Evolutionary conservation across 2,797 vertebrate genomes (phyloP).

Genomic region (Pipistrellus nathusii): DNA sequence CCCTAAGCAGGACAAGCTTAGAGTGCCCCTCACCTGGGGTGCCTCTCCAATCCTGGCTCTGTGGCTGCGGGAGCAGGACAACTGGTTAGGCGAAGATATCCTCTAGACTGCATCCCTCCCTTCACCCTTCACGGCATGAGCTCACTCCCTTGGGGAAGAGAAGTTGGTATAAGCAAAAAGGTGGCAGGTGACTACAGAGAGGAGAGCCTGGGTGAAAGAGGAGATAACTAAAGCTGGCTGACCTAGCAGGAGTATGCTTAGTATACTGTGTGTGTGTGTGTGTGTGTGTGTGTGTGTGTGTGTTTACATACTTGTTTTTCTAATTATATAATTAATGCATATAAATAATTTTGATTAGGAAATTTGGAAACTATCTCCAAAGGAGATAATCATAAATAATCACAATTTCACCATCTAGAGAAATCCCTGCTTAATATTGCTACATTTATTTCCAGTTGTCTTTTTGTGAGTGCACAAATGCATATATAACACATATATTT

Average conservation of each 20-base stretch:
- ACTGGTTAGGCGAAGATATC: background rate
- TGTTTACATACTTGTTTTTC: background rate
- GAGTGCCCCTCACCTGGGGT: too few relatives aligned
- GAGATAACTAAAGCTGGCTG: background rate
- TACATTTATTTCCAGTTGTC: background rate
- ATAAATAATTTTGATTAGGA: background rate
- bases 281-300: background rate
- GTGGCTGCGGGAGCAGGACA: background rate
- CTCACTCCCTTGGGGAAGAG: background rate
- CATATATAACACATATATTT: background rate
- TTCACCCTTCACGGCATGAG: background rate
- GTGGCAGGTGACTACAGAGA: background rate
- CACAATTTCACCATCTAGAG: background rate
- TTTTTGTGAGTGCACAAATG: background rate
- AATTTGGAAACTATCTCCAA: slow-evolving; percentile 41
- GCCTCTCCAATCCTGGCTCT: background rate
- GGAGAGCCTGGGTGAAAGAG: background rate
- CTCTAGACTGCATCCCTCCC: background rate
- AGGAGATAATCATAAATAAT: background rate
- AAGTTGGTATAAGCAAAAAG: background rate
- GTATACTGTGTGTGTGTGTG: background rate
- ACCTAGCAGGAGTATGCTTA: background rate
- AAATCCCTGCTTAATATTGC: background rate
- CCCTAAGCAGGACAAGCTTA: background rate
- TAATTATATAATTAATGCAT: slow-evolving; percentile 2